Conservation (phyloP, 37 sponge, comb jelly and placozoan genomes). For the Beroe forskalii region DNA sequence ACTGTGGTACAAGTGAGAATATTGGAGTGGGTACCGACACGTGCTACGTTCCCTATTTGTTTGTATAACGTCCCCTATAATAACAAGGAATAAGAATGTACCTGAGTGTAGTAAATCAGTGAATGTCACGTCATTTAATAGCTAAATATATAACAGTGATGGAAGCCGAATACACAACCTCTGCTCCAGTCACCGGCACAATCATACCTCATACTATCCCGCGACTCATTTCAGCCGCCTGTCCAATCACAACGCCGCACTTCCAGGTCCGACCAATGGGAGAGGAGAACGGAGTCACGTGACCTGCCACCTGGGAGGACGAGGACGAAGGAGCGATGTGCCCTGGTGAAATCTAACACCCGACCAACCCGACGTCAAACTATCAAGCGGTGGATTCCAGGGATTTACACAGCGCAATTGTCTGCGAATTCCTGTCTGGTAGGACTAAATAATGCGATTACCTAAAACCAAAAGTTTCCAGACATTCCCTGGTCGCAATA, state of each 20-base stretch:
- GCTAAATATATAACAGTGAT: background rate
- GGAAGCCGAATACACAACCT: background rate
- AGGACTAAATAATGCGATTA: background rate
- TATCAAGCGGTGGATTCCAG: background rate
- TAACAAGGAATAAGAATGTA: too few species aligned
- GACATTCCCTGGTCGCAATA: background rate
- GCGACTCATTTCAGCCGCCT: background rate
- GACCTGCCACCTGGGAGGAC: slow-evolving; percentile 10
- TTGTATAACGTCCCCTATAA: too few species aligned
- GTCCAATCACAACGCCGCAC: background rate
- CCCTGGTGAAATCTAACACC: slow-evolving; percentile 55
- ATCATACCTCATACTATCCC: background rate
- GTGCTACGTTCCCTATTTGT: too few species aligned
- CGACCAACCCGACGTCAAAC: background rate
- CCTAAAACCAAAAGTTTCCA: background rate
- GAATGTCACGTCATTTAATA: too few species aligned
- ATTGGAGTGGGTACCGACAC: too few species aligned
- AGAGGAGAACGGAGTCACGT: background rate
- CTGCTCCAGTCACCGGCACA: background rate
- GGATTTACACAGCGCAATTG: background rate
- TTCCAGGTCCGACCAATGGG: background rate
- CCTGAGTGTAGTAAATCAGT: too few species aligned
- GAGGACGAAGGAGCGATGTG: slow-evolving; percentile 44
- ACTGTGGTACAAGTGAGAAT: too few species aligned
- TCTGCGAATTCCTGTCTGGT: background rate